phyloP scores from a whole-genome alignment of 2,888 invertebrate species.

The Lacanobia oleracea region DNA sequence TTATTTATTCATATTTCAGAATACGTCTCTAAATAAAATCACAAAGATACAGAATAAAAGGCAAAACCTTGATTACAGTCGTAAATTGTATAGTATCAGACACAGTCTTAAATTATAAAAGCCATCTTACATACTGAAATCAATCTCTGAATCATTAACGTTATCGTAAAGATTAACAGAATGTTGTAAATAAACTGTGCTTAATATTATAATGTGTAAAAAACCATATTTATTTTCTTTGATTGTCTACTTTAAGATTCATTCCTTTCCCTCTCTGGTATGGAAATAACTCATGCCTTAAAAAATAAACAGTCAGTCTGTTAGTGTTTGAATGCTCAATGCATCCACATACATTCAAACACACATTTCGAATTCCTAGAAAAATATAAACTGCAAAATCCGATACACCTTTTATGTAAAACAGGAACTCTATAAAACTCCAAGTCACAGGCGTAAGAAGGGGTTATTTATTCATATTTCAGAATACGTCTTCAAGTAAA shows the following conservation, averaged over 20 bases:
- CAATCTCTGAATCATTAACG: too few species aligned
- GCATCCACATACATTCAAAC: neutral
- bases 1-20: conserved; percentile 53
- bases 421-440: conserved; percentile 29
- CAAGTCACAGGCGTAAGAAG: conserved; percentile 15
- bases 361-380: neutral
- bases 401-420: conserved; percentile 32
- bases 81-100: too few species aligned
- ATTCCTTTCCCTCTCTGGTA: too few species aligned
- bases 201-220: too few species aligned
- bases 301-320: neutral
- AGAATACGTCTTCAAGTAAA: conserved; percentile 27
- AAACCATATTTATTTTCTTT: too few species aligned
- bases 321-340: neutral
- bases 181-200: too few species aligned
- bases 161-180: too few species aligned
- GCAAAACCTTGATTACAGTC: too few species aligned
- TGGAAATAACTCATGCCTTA: neutral
- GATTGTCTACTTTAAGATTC: too few species aligned
- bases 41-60: conserved; percentile 29
- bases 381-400: conserved; percentile 8
- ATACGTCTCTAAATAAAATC: conserved; percentile 30
- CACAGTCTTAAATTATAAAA: too few species aligned
- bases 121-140: too few species aligned
- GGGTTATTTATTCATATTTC: conserved; percentile 54